Evolutionary conservation across 2,113 vertebrate genomes (phyloP).

Genomic region (Pseudonaja textilis): DNA sequence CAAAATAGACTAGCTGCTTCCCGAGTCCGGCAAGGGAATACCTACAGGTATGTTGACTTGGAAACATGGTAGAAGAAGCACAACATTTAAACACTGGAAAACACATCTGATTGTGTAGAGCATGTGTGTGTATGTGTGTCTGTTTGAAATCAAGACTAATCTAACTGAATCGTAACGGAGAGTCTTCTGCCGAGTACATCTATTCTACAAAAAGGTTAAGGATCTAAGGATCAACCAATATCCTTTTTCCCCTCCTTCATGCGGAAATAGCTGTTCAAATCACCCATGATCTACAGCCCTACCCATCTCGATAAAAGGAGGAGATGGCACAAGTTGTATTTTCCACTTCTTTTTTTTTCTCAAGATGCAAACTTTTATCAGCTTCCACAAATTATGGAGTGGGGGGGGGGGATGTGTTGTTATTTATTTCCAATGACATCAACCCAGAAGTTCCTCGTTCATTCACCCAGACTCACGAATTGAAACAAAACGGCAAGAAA

Average conservation of each 20-base stretch:
- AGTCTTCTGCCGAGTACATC: neutral
- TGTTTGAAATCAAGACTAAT: neutral
- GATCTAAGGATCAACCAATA: neutral
- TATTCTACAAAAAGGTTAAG: neutral
- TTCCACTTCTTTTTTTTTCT: neutral
- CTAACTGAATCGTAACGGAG: neutral
- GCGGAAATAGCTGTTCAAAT: neutral
- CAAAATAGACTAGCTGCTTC: neutral
- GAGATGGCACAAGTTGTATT: neutral
- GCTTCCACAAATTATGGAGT: neutral
- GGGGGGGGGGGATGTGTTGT: neutral
- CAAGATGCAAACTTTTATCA: neutral
- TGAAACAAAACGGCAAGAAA: neutral
- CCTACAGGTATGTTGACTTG: neutral
- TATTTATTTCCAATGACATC: neutral
- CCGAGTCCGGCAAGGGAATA: neutral
- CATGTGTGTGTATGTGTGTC: too few relatives aligned
- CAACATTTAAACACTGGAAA: neutral
- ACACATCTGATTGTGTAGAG: neutral
- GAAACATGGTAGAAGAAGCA: neutral
- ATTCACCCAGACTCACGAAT: neutral
- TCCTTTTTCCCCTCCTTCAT: neutral
- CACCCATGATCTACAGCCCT: neutral
- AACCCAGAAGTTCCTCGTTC: neutral
- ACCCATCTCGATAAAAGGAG: neutral